Conservation (phyloP, 2,888 invertebrate species). For the Brenthis daphne region DNA sequence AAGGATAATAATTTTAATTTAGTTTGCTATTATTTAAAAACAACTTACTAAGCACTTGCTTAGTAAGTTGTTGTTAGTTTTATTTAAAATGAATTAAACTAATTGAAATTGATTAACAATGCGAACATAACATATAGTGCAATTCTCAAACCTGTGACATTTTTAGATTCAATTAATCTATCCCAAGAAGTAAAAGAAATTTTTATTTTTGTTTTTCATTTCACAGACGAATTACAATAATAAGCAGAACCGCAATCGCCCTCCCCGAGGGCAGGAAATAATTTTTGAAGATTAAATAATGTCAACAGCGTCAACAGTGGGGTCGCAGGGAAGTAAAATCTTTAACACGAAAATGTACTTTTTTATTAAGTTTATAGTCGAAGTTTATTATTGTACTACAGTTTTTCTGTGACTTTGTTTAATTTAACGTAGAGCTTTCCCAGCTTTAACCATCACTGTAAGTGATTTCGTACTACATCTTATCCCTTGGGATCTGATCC, state of each 20-base stretch:
- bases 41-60: too few relatives aligned
- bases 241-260: not conserved
- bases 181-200: not conserved
- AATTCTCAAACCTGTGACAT: too few relatives aligned
- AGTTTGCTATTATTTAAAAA: too few relatives aligned
- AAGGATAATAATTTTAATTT: too few relatives aligned
- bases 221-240: not conserved
- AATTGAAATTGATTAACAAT: too few relatives aligned
- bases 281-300: conserved; percentile 28
- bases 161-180: too few relatives aligned
- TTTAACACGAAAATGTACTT: not conserved
- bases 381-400: not conserved
- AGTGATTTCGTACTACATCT: too few relatives aligned
- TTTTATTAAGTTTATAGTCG: not conserved
- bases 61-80: too few relatives aligned
- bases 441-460: too few relatives aligned
- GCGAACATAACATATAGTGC: too few relatives aligned
- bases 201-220: not conserved
- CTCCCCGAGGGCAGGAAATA: conserved; percentile 12
- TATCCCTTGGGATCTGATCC: too few relatives aligned
- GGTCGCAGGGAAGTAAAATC: not conserved
- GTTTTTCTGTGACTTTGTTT: not conserved
- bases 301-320: conserved; percentile 13
- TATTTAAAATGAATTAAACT: too few relatives aligned
- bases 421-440: not conserved